phyloP scores from a whole-genome alignment of 2,888 invertebrate genomes.

The Drymonia ruficornis region DNA sequence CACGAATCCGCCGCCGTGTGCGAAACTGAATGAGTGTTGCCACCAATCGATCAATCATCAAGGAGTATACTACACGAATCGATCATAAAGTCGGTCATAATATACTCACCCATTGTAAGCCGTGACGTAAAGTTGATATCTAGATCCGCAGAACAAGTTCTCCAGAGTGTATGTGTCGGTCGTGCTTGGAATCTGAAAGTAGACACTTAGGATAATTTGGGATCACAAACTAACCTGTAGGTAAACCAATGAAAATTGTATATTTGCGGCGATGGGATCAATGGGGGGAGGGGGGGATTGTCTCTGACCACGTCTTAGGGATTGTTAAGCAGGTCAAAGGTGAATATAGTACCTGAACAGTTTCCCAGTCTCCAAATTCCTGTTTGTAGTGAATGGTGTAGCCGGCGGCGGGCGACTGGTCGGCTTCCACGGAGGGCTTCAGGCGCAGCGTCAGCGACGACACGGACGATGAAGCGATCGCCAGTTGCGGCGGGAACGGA shows the following conservation, averaged over 20 bases:
- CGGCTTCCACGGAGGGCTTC: conserved; percentile 87
- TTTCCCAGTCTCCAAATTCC: conserved; percentile 97
- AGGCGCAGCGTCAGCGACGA: conserved; percentile 79
- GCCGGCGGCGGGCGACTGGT: conserved; percentile 95
- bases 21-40: too few relatives aligned
- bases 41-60: too few relatives aligned
- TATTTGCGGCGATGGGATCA: too few relatives aligned
- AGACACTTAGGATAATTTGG: neutral
- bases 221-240: neutral
- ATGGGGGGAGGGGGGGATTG: too few relatives aligned
- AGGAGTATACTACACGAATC: too few relatives aligned
- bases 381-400: conserved; percentile 97
- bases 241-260: too few relatives aligned
- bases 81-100: conserved; percentile 9
- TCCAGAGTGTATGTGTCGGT: conserved; percentile 94
- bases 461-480: conserved; percentile 80
- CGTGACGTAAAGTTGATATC: conserved; percentile 96
- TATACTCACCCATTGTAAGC: conserved; percentile 93
- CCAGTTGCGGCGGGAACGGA: conserved; percentile 79
- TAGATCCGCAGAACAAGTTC: conserved; percentile 95
- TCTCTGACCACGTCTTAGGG: too few relatives aligned
- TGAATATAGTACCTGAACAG: conserved; percentile 85
- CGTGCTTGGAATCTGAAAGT: conserved; percentile 86
- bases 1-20: too few relatives aligned
- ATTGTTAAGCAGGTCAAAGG: too few relatives aligned